Base-by-base conservation (phyloP, 2,797 vertebrate genomes). In the Loriculus beryllinus region DNA sequence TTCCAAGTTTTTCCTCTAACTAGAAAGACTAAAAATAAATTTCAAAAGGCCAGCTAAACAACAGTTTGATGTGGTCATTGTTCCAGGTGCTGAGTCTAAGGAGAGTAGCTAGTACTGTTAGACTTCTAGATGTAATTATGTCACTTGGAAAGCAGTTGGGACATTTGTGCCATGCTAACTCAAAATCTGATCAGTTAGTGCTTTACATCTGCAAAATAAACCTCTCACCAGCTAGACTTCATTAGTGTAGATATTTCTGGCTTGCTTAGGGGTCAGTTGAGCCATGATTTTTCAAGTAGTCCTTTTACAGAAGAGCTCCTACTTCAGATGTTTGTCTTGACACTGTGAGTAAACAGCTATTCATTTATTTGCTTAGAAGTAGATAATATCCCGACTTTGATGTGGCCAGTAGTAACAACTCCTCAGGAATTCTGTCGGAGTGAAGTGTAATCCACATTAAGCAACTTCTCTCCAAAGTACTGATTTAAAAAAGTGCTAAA, bases 361-460 rank as follows among this genome's bases (percentile, higher is more conserved):
- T 47, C 1, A 0, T 83, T 65, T 39, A 78, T 78, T 78, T 92
- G 80, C 62, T 64, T 45, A 45, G 67, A 52, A 47, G 72, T 40
- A 91, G 94, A 91, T 93, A 71, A 23, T 72, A 60, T 59, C 72
- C 89, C 86, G 54, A 39, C 82, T 89, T 96, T 88, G 54, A 83
- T 94, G 79, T 90, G 85, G 54, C 65, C 40, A 51, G 15, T 22
- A 59, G 54, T 43, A 81, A 60, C 0, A 3, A 26, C 69, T 72
- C 10, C 82, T 74, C 69, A 65, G 92, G 87, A 93, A 91, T 91
- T 92, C 91, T 85, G 39, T 26, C 91, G 68, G 40, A 84, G 59
- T 75, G 80, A 87, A 84, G 51, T 56, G 6, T 83, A 76, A 83
- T 82, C 43, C 79, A 67, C 72, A 49, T 92, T 40, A 91, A 86